Evolutionary conservation across 2,797 vertebrate species (phyloP).

Genomic region (Myotis myotis): DNA sequence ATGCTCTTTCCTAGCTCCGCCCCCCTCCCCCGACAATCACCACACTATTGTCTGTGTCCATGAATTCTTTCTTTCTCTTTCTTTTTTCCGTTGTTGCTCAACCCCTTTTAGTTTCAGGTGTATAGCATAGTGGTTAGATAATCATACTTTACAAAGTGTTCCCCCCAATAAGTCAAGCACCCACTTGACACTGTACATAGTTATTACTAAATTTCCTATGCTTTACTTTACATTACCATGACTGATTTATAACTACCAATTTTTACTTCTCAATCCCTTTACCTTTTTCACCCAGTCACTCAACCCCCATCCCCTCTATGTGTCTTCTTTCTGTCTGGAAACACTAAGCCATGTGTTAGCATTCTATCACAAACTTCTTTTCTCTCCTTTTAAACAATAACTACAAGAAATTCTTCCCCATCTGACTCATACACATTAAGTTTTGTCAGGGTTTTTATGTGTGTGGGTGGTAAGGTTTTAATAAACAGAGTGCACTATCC

Average conservation of each 20-base stretch:
- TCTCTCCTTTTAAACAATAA: slow-evolving; percentile 4
- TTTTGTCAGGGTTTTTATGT: neutral
- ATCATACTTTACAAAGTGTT: neutral
- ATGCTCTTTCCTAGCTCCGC: neutral
- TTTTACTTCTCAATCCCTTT: neutral
- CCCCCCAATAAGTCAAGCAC: neutral
- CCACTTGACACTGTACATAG: neutral
- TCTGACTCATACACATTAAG: neutral
- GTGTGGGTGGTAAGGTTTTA: neutral
- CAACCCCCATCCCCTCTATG: neutral
- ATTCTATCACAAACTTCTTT: slow-evolving; percentile 7
- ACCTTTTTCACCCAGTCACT: neutral
- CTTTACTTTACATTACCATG: neutral
- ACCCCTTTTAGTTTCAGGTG: neutral
- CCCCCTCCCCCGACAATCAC: neutral
- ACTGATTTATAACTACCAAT: neutral
- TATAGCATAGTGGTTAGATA: neutral
- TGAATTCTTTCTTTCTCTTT: neutral
- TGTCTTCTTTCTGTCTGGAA: neutral
- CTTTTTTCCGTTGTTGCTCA: neutral
- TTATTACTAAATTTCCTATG: neutral
- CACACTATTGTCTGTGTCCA: neutral
- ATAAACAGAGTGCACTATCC: neutral
- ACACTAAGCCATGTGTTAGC: neutral
- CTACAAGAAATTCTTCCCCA: neutral